Percentiles rank a stretch among this genome's conserved stretches.
These are phyloP conservation scores for Sinosuthora webbiana DNA, from an alignment of 2,113 vertebrate genomes.

Conservation along the genomic window DNA sequence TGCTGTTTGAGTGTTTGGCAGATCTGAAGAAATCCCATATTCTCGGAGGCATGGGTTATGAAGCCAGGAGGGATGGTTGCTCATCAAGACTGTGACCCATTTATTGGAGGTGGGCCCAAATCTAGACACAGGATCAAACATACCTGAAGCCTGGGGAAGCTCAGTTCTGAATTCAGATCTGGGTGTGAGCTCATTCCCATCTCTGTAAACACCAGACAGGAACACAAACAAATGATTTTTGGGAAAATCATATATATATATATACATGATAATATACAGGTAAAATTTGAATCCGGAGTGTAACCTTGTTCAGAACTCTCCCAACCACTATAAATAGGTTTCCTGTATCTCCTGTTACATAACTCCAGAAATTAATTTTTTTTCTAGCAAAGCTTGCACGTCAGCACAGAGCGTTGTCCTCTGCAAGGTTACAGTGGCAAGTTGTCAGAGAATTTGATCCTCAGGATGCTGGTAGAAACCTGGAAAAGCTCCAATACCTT, in stretches of 20 bases:
- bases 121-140: background rate
- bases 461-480: background rate
- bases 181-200: background rate
- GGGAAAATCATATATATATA: background rate
- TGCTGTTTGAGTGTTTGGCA: background rate
- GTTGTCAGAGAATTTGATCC: background rate
- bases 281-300: background rate
- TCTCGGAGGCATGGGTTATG: background rate
- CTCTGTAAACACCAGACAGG: background rate
- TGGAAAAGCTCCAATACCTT: slow-evolving; percentile 9
- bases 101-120: background rate
- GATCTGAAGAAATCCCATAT: background rate
- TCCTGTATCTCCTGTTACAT: background rate
- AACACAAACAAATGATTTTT: background rate
- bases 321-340: background rate
- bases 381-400: background rate
- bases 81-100: background rate
- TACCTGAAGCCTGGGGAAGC: background rate
- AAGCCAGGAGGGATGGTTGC: background rate
- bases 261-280: background rate
- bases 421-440: background rate
- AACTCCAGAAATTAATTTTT: background rate
- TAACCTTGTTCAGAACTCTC: background rate
- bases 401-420: background rate
- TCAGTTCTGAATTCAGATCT: background rate